Evolutionary conservation across 2,113 vertebrate genomes (phyloP), one percentile per base, ranked within the genome.

Genomic region (Lasiurus cinereus): DNA sequence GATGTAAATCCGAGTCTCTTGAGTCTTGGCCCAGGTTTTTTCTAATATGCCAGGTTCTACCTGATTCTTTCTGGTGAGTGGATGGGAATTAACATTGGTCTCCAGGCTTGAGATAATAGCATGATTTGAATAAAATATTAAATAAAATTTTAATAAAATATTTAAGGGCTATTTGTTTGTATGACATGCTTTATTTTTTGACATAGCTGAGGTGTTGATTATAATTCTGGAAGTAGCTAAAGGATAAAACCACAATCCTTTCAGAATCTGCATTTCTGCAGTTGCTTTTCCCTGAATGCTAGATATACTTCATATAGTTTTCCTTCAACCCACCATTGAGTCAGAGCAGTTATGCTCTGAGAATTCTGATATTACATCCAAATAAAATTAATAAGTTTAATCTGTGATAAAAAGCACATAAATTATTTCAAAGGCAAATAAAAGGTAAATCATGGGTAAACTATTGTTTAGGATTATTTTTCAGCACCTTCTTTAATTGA

Each of bases 351-450:
- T 83, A 67, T 78, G n/a, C 31, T 74, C 24, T 84, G 11, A 22
- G 31, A 85, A 16, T 79, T 16, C 16, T 95, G n/a, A 74, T 39
- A 64, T n/a, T 86, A 9, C 27, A 76, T 56, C 24, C 11, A 82
- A 89, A 80, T 78, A 46, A 11, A 91, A 72, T 78, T 56, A 74
- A 82, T 62, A 64, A 83, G 77, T 94, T 85, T 18, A 76, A 52
- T 77, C 56, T 67, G 12, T 72, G 52, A 24, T 66, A 86, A 88
- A 94, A 82, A 94, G 18, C 16, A 83, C 52, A 91, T 39, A 52
- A 54, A 48, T 69, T 67, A 91, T 76, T 87, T 91, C 67, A 88
- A 94, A 89, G 39, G n/a, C 36, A 96, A 85, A 92, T 80, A 54
- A 27, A 74, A 94, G 84, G 31, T 70, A 70, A 94, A 78, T 73